These are phyloP conservation scores for Myrmophylax atrothorax DNA, from an alignment of 2,113 vertebrate species.

Conservation along the genomic window DNA sequence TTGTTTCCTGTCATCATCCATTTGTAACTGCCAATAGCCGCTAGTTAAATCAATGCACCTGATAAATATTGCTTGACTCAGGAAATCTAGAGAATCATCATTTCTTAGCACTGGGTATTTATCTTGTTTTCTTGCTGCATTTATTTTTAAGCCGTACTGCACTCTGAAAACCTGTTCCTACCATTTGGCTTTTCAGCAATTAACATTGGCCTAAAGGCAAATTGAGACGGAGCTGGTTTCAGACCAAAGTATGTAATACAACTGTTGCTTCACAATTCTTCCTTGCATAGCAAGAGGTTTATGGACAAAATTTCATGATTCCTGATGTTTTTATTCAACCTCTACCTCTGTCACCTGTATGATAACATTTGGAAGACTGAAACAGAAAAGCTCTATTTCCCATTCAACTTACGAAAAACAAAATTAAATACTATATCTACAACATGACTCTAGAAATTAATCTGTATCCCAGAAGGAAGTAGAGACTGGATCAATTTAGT, in stretches of 20 bases:
- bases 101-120: slow-evolving; percentile 63
- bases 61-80: slow-evolving; percentile 71
- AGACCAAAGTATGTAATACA: not conserved
- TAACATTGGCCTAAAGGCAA: slow-evolving; percentile 20
- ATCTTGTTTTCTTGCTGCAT: slow-evolving; percentile 59
- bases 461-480: not conserved
- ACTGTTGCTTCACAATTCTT: slow-evolving; percentile 6
- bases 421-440: not conserved
- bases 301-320: not conserved
- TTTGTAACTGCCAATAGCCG: slow-evolving; percentile 77
- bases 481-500: not conserved
- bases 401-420: not conserved
- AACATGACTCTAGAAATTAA: not conserved
- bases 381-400: not conserved
- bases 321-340: not conserved
- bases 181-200: slow-evolving; percentile 49
- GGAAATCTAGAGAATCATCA: slow-evolving; percentile 61
- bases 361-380: not conserved
- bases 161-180: not conserved
- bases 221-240: slow-evolving; percentile 11
- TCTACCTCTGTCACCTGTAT: not conserved
- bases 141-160: slow-evolving; percentile 51
- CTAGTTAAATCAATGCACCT: slow-evolving; percentile 76
- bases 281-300: not conserved
- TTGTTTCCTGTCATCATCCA: slow-evolving; percentile 75